Base-by-base conservation (phyloP, 2,113 vertebrate species). In the Pluvialis apricaria region DNA sequence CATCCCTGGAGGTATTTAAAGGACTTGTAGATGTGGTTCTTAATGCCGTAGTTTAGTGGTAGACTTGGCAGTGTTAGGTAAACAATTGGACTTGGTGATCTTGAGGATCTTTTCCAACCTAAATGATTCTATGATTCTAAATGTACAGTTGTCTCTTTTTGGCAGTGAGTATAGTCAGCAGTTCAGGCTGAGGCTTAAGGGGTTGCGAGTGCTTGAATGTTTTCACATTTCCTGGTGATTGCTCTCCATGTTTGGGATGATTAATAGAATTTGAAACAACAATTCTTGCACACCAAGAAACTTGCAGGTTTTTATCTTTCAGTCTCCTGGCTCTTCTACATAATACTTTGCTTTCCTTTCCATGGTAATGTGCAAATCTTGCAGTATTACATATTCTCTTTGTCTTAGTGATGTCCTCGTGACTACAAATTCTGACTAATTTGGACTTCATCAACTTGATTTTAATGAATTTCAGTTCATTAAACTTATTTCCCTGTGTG, bases 41-140 rank as follows among this genome's bases (percentile, higher is more conserved):
- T 28, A 14, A 10, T 22, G n/a, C 20, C 13, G 49, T 28, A 14
- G 17, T 58, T 47, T 82, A 32, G 16, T 40, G 28, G 24, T 49
- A 16, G 26, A 54, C 8, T 29, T 77, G 31, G 18, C 19, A 24
- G 10, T 40, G 24, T 25, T 82, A 40, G 6, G 11, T 69, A 34
- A 78, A 15, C 0, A 0, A 4, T 49, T 54, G 21, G n/a, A 79
- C 40, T 51, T 3, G 1, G 31, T 66, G 20, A 61, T 45, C n/a
- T 64, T 60, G 45, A 73, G 9, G 7, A 9, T 58, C 31, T 66
- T 85, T 77, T 68, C 15, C 26, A 73, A 16, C 4, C 2, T 47
- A 52, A 84, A 13, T 42, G 24, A n/a, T 76, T 47, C 13, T 58
- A 13, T 45, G 14, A 26, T 80, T 93, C 47, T 75, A 31, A 71